phyloP scores from a whole-genome alignment of 2,113 vertebrate genomes.

The Tonatia bakeri region DNA sequence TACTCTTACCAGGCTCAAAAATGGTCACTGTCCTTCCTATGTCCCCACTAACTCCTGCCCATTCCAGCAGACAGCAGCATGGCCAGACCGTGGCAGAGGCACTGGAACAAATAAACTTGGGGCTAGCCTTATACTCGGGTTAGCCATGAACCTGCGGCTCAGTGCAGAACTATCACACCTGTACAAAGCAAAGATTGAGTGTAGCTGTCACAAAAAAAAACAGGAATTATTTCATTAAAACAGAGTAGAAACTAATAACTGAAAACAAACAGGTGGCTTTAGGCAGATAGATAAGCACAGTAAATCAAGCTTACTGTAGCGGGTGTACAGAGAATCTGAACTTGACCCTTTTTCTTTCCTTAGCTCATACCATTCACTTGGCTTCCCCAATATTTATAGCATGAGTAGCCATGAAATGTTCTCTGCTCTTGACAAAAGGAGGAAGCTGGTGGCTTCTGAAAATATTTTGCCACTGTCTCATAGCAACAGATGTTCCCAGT shows the following conservation, averaged over 20 bases:
- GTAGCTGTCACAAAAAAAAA: not conserved
- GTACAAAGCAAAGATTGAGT: not conserved
- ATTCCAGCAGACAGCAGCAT: not conserved
- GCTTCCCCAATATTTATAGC: not conserved
- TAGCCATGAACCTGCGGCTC: not conserved
- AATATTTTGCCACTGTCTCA: constrained; percentile 67
- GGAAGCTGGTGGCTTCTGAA: constrained; percentile 59
- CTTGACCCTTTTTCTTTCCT: not conserved
- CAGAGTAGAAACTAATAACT: not conserved
- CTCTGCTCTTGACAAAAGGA: constrained; percentile 35
- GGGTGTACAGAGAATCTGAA: not conserved
- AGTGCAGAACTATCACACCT: accelerated
- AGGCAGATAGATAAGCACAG: not conserved
- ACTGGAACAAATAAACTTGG: accelerated
- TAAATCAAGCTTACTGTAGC: not conserved
- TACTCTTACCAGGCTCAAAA: not conserved
- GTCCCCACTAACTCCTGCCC: not conserved
- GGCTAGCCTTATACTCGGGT: not conserved
- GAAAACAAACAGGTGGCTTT: not conserved
- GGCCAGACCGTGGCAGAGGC: not conserved
- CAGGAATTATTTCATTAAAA: not conserved
- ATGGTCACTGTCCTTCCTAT: not conserved
- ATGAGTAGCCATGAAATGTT: not conserved
- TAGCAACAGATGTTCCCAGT: constrained; percentile 60
- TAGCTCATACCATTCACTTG: not conserved